Evolutionary conservation across 1,140 invertebrate species (phyloP), one percentile per base, ranked within the genome.

Genomic region (Neoseiulus cucumeris): DNA sequence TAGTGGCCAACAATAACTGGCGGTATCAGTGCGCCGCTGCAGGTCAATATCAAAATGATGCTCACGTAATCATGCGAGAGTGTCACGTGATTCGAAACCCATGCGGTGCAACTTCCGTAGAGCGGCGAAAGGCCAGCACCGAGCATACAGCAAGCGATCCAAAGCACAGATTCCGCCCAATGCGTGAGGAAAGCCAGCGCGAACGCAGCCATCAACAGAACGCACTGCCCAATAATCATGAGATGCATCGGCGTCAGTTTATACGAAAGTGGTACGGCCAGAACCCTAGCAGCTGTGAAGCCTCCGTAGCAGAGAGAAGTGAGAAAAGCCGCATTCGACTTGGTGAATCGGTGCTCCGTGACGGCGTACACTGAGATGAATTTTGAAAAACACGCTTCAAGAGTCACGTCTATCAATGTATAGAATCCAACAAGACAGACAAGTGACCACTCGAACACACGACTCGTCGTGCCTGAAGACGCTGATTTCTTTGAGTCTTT

Each of bases 71-170:
- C 76, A 29, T 79, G 77, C 7, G 75, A 76, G 1, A 80, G 70
- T 42, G 73, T 73, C 30, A 80, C 74, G 69, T 78, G 76, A 44
- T 73, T 69, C 68, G 79, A 77, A 25, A 76, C 73, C 79, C 79
- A 80, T 14, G 77, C 72, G 9, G 80, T 73, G 42, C 70, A 74
- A 0, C 76, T 75, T 0, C 79, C 78, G 66, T 79, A 79, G 12
- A 79, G 74, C 7, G 79, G 79, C 0, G 79, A 76, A 69, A 80
- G 71, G 64, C 79, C 79, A 4, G 79, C 66, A 7, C 79, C 79
- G 18, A 76, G 66, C 2, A 75, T 42, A 47, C 70, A 71, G 42
- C 76, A 77, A 25, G 76, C 78, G 7, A 76, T 51, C 70, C 78
- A 80, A n/a, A 80, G 69, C 12, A 73, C 72, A 9, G 14, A 59